Evolutionary conservation across 2,888 invertebrate genomes (phyloP).

Genomic region (Pandemis cinnamomeana): DNA sequence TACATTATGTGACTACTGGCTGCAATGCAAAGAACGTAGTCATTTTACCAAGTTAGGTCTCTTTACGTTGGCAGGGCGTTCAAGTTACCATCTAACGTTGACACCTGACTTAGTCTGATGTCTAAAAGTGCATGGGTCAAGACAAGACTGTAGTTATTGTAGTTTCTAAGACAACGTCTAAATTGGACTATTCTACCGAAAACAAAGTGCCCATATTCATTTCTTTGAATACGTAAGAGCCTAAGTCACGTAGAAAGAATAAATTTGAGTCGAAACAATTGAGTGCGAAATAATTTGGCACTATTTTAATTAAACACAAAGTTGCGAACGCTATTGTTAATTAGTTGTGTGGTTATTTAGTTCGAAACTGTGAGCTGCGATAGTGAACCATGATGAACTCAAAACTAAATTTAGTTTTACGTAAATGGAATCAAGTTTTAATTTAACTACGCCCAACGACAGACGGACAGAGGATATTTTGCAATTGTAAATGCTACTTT

Average conservation of each 20-base stretch:
- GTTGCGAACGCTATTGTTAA: neutral
- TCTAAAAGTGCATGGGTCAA: no score
- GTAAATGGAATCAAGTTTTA: neutral
- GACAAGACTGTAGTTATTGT: no score
- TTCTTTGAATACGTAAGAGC: no score
- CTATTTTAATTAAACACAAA: neutral
- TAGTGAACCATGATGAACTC: neutral
- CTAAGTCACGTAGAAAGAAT: no score
- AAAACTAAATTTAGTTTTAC: conserved; percentile 13
- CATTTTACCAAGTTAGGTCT: no score
- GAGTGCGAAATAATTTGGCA: neutral
- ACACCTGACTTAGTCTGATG: no score
- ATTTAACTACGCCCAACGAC: neutral
- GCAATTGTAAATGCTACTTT: neutral
- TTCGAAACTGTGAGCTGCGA: neutral
- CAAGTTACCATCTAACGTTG: no score
- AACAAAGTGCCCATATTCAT: neutral
- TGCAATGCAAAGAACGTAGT: no score
- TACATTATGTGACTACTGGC: no score
- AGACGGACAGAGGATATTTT: neutral
- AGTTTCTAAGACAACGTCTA: no score
- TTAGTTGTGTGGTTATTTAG: neutral
- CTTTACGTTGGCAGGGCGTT: no score
- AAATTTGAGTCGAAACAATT: neutral
- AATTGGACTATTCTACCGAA: no score